Conservation (phyloP, 2,888 invertebrate genomes). For the Polyommatus icarus region DNA sequence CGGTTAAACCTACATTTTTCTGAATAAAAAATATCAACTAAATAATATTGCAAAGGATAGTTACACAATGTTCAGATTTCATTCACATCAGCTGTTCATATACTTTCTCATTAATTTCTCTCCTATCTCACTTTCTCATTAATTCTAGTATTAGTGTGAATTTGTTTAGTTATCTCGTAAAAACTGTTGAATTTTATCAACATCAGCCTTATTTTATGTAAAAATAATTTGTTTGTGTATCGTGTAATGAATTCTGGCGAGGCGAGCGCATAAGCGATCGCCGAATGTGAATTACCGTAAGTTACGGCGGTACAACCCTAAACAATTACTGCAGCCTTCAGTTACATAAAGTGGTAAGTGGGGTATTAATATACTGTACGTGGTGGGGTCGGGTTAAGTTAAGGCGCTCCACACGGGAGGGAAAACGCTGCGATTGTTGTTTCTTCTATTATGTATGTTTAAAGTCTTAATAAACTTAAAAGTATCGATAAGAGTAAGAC, state of each 20-base stretch:
- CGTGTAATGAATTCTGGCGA: neutral
- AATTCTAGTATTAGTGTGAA: too few relatives aligned
- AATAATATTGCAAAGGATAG: too few relatives aligned
- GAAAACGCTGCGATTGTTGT: constrained; percentile 33
- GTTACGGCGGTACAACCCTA: constrained; percentile 65
- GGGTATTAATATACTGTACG: constrained; percentile 52
- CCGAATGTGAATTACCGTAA: constrained; percentile 46
- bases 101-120: too few relatives aligned
- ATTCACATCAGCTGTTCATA: too few relatives aligned
- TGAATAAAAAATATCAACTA: too few relatives aligned
- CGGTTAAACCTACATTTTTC: too few relatives aligned
- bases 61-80: too few relatives aligned
- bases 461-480: neutral
- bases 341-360: constrained; percentile 69
- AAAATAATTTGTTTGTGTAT: constrained; percentile 5
- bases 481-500: too few relatives aligned
- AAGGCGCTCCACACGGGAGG: constrained; percentile 35
- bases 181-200: neutral
- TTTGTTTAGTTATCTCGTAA: neutral
- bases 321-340: constrained; percentile 68
- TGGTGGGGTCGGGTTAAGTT: constrained; percentile 42
- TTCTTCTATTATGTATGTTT: too few relatives aligned
- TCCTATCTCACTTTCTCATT: too few relatives aligned
- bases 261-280: neutral
- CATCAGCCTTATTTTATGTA: constrained; percentile 3